phyloP scores from a whole-genome alignment of 2,113 vertebrate genomes.

The Gallinago media region DNA sequence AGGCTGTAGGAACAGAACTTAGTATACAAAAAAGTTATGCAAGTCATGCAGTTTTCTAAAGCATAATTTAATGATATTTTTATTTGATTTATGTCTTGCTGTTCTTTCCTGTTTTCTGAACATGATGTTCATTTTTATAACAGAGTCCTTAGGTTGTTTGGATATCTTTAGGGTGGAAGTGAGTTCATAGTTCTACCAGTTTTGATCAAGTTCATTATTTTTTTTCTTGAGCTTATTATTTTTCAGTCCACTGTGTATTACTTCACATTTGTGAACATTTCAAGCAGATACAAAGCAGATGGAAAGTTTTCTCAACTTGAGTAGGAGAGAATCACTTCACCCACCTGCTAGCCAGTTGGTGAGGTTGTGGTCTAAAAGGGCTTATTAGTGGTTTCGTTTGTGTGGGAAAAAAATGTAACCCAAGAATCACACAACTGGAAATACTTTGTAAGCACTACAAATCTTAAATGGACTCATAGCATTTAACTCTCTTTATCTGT shows the following conservation, averaged over 20 bases:
- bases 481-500: background rate
- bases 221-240: slow-evolving; percentile 31
- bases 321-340: background rate
- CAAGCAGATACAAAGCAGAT: slow-evolving; percentile 47
- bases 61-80: slow-evolving; percentile 23
- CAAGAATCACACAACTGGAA: background rate
- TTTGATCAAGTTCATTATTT: slow-evolving; percentile 53
- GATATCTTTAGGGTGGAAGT: slow-evolving; percentile 41
- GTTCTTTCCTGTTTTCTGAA: slow-evolving; percentile 55
- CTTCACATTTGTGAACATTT: slow-evolving; percentile 49
- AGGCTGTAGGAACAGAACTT: background rate
- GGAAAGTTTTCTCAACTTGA: background rate
- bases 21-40: background rate
- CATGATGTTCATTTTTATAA: slow-evolving; percentile 18
- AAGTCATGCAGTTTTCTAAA: slow-evolving; percentile 3
- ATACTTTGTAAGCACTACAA: background rate
- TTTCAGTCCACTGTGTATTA: slow-evolving; percentile 36
- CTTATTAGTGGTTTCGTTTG: background rate
- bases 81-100: slow-evolving; percentile 61
- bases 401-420: background rate
- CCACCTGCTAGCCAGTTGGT: slow-evolving; percentile 16
- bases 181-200: slow-evolving; percentile 53
- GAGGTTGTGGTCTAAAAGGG: background rate
- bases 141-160: slow-evolving; percentile 26
- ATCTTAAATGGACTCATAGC: background rate